These are phyloP conservation scores for Antennarius maculatus DNA, from an alignment of 2,797 vertebrate genomes.

Conservation along the genomic window DNA sequence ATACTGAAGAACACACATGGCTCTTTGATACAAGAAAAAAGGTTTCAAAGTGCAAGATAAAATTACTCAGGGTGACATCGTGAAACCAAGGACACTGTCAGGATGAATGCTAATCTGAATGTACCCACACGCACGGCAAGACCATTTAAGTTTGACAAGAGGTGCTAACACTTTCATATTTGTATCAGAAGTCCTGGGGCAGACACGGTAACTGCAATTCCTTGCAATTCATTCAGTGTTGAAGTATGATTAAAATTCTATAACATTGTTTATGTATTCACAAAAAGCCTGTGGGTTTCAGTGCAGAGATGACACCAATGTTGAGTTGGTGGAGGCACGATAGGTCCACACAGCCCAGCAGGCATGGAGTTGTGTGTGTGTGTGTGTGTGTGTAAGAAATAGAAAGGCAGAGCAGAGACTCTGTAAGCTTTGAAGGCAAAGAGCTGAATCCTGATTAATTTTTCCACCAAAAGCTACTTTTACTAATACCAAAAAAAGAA, in stretches of 20 bases:
- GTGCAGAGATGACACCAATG: slow-evolving; percentile 50
- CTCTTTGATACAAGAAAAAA: slow-evolving; percentile 15
- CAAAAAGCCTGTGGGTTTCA: slow-evolving; percentile 46
- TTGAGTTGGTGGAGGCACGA: slow-evolving; percentile 54
- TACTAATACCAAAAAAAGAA: slow-evolving; percentile 48
- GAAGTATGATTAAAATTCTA: slow-evolving; percentile 73
- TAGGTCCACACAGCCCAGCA: slow-evolving; percentile 58
- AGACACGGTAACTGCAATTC: slow-evolving; percentile 47
- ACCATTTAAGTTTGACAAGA: slow-evolving; percentile 49
- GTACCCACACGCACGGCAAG: slow-evolving; percentile 23
- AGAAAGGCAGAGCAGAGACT: slow-evolving; percentile 49
- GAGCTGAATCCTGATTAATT: slow-evolving; percentile 75
- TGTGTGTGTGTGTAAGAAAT: slow-evolving; percentile 37
- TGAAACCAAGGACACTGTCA: slow-evolving; percentile 32
- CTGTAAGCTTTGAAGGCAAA: slow-evolving; percentile 69
- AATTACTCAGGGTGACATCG: slow-evolving; percentile 47
- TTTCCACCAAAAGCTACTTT: slow-evolving; percentile 59
- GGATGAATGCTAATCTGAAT: slow-evolving; percentile 57
- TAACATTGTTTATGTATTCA: slow-evolving; percentile 67
- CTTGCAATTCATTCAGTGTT: slow-evolving; percentile 54
- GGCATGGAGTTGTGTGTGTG: slow-evolving; percentile 43
- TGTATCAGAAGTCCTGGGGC: slow-evolving; percentile 45
- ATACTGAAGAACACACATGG: slow-evolving; percentile 14
- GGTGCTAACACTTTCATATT: slow-evolving; percentile 45
- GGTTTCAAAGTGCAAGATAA: slow-evolving; percentile 23